These are phyloP conservation scores for Lichenostomus cassidix DNA, from an alignment of 2,113 vertebrate species.

Conservation along the genomic window DNA sequence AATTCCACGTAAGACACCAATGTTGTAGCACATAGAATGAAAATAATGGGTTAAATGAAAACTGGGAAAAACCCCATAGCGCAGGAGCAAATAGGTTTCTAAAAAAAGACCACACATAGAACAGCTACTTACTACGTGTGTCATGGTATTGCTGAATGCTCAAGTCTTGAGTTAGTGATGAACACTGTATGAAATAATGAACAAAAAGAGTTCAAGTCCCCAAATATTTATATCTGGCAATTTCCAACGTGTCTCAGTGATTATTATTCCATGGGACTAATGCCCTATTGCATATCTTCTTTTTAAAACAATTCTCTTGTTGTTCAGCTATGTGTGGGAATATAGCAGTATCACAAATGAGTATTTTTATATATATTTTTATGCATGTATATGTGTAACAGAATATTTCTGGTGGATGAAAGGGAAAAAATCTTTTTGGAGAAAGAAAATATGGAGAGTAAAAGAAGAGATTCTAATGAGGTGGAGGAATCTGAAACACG, in stretches of 20 bases:
- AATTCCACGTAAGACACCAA: neutral
- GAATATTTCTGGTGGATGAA: neutral
- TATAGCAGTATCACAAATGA: neutral
- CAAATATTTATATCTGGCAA: neutral
- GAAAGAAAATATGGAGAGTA: neutral
- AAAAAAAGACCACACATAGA: neutral
- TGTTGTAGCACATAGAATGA: neutral
- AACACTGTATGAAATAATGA: neutral
- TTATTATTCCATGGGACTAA: neutral
- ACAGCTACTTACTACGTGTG: neutral
- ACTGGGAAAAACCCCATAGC: neutral
- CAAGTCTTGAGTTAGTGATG: neutral
- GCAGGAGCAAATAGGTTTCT: neutral
- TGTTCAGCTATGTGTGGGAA: neutral
- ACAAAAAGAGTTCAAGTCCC: neutral
- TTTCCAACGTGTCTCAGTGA: neutral
- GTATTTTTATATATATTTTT: neutral
- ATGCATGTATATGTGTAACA: neutral
- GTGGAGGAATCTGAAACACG: neutral
- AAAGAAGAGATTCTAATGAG: neutral
- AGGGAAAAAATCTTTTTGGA: neutral
- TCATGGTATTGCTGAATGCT: neutral
- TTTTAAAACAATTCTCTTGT: neutral
- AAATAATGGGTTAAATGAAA: neutral
- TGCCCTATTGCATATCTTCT: neutral